phyloP scores from a whole-genome alignment of 2,113 vertebrate species.

The Zosterops lateralis region DNA sequence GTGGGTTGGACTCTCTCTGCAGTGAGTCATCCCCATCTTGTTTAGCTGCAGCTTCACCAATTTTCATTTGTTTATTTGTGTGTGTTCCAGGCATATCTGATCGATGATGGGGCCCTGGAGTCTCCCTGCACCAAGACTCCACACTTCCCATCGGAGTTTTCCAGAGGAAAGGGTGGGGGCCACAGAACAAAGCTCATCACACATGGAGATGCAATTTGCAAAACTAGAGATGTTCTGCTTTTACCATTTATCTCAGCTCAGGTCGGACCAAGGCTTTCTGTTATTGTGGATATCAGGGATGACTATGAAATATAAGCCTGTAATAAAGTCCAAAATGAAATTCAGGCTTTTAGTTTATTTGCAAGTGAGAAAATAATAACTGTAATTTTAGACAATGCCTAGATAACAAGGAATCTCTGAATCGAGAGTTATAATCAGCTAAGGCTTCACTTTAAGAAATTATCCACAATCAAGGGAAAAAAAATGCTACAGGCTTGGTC shows the following conservation, averaged over 20 bases:
- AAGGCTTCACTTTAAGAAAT: not conserved
- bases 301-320: not conserved
- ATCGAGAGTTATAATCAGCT: not conserved
- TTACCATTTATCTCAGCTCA: not conserved
- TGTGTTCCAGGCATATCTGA: not conserved
- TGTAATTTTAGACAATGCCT: not conserved
- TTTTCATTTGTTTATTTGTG: not conserved
- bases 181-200: not conserved
- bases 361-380: not conserved
- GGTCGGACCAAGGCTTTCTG: not conserved
- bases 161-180: not conserved
- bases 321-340: not conserved
- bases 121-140: not conserved
- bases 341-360: not conserved
- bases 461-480: not conserved
- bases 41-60: slow-evolving; percentile 28
- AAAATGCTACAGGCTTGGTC: not conserved
- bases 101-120: not conserved
- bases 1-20: not conserved
- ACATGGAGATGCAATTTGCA: accelerated
- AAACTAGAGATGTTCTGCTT: not conserved
- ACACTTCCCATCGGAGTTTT: not conserved
- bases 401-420: not conserved
- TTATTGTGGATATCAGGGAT: not conserved
- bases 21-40: slow-evolving; percentile 22